Base-by-base conservation (phyloP, 2,113 vertebrate genomes). In the Tamias sibiricus region DNA sequence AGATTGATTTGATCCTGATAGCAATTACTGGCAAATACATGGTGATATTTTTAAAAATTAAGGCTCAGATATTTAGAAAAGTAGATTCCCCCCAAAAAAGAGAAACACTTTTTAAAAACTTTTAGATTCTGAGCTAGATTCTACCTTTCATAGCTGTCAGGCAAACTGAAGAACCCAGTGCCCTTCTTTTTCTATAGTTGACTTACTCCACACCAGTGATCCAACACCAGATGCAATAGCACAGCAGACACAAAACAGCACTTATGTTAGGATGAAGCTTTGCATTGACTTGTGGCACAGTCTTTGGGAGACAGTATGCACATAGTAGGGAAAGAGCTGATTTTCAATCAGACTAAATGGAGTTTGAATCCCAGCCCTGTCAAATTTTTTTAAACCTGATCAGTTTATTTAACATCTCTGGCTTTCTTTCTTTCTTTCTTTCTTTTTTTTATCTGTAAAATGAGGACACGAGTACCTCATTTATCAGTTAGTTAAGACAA, bases 21-120 rank as follows among this genome's bases (percentile, higher is more conserved):
- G 52, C 35, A 92, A 69, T 85, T 86, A 94, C 37, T 85, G 26
- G 44, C 14, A 82, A 93, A 80, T 68, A 69, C n/a, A 68, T 3
- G 4, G 0, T 71, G 77, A 84, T 24, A 24, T 66, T 64, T 84
- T 54, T 26, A 12, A 49, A 59, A 76, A 52, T 79, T 64, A 66
- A 91, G 10, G 2, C 6, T 87, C 47, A 82, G 28, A 74, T 28
- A 74, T 74, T 92, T 81, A 92, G 81, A 87, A 93, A 90, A 92
- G 76, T 11, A 82, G 7, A 75, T 16, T 82, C 28, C 26, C 47
- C 8, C 47, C 47, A 95, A 86, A 69, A 57, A 82, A 20, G 9
- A 57, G 3, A 83, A 80, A 93, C 19, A 22, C 24, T 9, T 85
- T 85, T 52, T 54, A 86, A 26, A 81, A 96, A 72, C 90, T 14